Percentiles rank a stretch among this genome's conserved stretches.
These are phyloP conservation scores for Melanaphis sacchari DNA, from an alignment of 1,140 invertebrate species.

Conservation along the genomic window DNA sequence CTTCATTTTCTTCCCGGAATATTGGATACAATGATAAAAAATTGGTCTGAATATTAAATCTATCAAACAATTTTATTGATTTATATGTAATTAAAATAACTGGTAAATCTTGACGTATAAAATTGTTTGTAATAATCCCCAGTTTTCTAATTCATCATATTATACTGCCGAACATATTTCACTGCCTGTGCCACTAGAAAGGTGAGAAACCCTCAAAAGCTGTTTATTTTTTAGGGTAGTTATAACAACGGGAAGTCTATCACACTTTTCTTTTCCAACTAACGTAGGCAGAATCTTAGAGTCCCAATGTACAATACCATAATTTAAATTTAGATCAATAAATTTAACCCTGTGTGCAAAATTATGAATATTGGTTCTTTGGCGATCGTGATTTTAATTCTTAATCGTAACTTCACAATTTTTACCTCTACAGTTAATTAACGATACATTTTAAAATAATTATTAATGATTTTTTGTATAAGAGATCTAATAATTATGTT, in stretches of 20 bases:
- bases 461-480: too few species aligned
- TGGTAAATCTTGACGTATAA: background rate
- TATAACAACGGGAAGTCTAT: constrained; percentile 46
- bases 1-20: constrained; percentile 24
- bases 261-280: constrained; percentile 55
- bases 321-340: background rate
- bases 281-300: constrained; percentile 60
- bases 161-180: constrained; percentile 7
- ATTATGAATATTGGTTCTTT: too few species aligned
- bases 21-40: constrained; percentile 2
- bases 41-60: background rate
- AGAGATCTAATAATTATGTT: too few species aligned
- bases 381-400: too few species aligned
- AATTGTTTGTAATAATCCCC: constrained; percentile 56
- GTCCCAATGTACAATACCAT: constrained; percentile 59
- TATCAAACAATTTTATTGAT: background rate
- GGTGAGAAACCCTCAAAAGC: constrained; percentile 11
- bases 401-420: too few species aligned
- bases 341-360: too few species aligned
- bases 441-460: too few species aligned
- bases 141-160: constrained; percentile 44
- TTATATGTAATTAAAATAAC: background rate
- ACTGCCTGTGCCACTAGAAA: constrained; percentile 8
- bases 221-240: constrained; percentile 34
- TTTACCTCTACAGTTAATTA: too few species aligned